Evolutionary conservation across 2,888 invertebrate genomes (phyloP).

Genomic region (Spatulosminthurus flaviceps): DNA sequence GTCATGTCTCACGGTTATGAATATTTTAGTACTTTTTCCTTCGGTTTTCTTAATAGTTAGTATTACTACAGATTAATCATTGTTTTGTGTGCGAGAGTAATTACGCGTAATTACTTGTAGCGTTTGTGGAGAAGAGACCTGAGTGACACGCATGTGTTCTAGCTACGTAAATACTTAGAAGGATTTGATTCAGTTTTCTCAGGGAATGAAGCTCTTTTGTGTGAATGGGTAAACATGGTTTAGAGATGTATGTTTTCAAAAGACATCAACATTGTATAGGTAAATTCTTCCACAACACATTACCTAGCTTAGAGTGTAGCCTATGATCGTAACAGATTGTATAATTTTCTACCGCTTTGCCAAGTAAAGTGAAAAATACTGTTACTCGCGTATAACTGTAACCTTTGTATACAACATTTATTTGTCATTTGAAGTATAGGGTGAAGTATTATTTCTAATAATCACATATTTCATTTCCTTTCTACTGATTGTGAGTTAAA

Average conservation of each 20-base stretch:
- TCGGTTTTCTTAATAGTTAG: neutral
- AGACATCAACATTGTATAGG: slow-evolving; percentile 24
- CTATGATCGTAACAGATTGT: slow-evolving; percentile 37
- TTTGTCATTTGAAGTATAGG: no score
- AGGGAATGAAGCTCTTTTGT: neutral
- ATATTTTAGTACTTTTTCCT: slow-evolving; percentile 7
- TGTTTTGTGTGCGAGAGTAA: neutral
- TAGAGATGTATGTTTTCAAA: slow-evolving; percentile 18
- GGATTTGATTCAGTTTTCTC: neutral
- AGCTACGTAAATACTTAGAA: neutral
- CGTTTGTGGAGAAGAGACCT: neutral
- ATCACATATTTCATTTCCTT: no score
- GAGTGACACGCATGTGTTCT: neutral
- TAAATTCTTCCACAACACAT: slow-evolving; percentile 18
- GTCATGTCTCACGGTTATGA: no score
- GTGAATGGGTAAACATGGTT: neutral
- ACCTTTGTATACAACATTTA: no score
- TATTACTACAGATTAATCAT: neutral
- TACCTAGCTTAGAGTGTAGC: slow-evolving; percentile 35
- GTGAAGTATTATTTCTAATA: no score
- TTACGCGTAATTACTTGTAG: neutral
- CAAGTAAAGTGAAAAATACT: slow-evolving; percentile 35
- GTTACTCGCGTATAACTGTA: slow-evolving; percentile 4
- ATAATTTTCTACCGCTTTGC: slow-evolving; percentile 41
- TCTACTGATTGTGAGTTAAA: no score